Evolutionary conservation across 2,888 invertebrate species (phyloP), one percentile per base, ranked within the genome.

Genomic region (Clepsis dumicolana): DNA sequence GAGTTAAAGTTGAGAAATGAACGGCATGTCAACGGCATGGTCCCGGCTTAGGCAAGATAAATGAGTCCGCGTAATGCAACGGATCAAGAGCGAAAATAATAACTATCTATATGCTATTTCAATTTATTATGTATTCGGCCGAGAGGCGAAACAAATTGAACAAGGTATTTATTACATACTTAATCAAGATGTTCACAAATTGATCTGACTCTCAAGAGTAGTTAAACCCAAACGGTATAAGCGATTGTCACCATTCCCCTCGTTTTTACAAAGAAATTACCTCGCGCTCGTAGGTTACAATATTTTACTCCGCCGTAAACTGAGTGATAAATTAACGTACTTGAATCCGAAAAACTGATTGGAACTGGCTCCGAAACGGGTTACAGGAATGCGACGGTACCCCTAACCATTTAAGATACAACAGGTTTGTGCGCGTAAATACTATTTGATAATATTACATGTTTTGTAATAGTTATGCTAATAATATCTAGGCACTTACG

Each of bases 11-110:
- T 91, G 90, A 91, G 86, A 89, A 91, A 92, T 90, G 88, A 89
- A 85, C 81, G 81, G 75, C 79, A 85, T 83, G 89, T 90, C 91
- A 88, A 80, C 87, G 83, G 78, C 88, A 89, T 84, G 84, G 86
- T 81, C 80, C 79, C 72, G 78, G 83, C 79, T 80, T 83, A 76
- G 77, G 79, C 77, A 86, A 89, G 90, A 91, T 87, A 87, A 90
- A 92, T 88, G 90, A 85, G 79, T 74, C 75, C 71, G 77, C 74
- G 80, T 84, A 86, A 85, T 87, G 86, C 86, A 87, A 85, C 78
- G 79, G 79, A 83, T 82, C 76, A 80, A 75, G 75, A 75, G 79
- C 80, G 65, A 70, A 69, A 65, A 70, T 69, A 68, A 68, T 54
- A 71, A 63, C 57, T 41, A 41, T 44, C 56, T 32, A 50, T 53